Base-by-base conservation (phyloP, 2,888 invertebrate genomes). In the Eupithecia vulgata region DNA sequence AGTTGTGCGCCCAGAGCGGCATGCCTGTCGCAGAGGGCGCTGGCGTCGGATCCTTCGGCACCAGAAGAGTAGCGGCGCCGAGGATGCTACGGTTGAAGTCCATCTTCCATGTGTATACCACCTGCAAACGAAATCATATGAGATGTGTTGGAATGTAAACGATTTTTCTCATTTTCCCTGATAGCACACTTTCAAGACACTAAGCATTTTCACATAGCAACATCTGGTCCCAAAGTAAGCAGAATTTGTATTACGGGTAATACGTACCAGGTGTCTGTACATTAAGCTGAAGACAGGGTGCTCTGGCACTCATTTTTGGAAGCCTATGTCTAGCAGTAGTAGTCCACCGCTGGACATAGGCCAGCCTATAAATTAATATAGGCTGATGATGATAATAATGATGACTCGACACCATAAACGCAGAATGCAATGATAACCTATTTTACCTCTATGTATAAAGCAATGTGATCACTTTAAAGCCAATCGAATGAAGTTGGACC, bases 1-100 rank as follows among this genome's bases (percentile, higher is more conserved):
- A 95, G 70, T 97, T 94, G 93, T 94, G 96, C 79, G 96, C 96
- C 95, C 96, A 97, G 82, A 94, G 91, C 48, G 95, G 93, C 93
- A 93, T 95, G 67, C 87, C 86, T 68, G 80, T 83, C 21, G 90
- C 79, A 0, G 87, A 78, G 0, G 91, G 86, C 0, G 88, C 80
- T 0, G 87, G 75, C 0, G 91, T 89, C 0, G 90, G 87, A 17
- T 80, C 80, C 78, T 86, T 88, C 0, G 92, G 94, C n/a, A 94
- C 91, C 68, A 94, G 83, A 30, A 92, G 81, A n/a, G 94, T 94
- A 0, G 89, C 92, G 1, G 92, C 91, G 1, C 90, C 87, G 25
- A 94, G 85, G 40, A 90, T 80, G 76, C 94, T 94, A 40, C 90
- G 89, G 82, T 95, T 95, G 83, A 94, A 91, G 77, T 94, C 95